Evolutionary conservation across 2,113 vertebrate genomes (phyloP).

Genomic region (Pitta sordida): DNA sequence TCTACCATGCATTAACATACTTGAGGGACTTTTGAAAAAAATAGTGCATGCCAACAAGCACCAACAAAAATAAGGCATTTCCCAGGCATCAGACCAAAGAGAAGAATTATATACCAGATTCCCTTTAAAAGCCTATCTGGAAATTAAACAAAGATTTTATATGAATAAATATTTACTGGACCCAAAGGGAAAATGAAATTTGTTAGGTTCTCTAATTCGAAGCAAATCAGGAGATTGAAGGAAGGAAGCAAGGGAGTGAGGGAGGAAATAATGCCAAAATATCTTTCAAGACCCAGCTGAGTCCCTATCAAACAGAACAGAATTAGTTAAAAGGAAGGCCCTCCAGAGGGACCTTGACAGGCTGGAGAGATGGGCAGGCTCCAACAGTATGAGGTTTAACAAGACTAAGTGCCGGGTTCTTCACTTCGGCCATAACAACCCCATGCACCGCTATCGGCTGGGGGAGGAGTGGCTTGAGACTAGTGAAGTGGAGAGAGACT

Average conservation of each 20-base stretch:
- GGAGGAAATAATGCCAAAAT: background rate
- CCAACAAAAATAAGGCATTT: background rate
- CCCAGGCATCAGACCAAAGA: background rate
- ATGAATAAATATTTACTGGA: background rate
- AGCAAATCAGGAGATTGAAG: background rate
- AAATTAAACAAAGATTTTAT: background rate
- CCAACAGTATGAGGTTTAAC: too few relatives aligned
- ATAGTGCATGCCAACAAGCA: background rate
- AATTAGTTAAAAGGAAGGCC: slow-evolving; percentile 12
- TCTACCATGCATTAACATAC: background rate
- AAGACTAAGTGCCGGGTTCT: too few relatives aligned
- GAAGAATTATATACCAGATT: background rate
- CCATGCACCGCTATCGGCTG: too few relatives aligned
- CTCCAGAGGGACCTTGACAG: too few relatives aligned
- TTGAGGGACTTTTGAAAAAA: background rate
- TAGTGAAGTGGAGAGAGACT: too few relatives aligned
- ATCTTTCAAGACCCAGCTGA: background rate
- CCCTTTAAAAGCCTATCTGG: background rate
- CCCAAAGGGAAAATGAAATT: background rate
- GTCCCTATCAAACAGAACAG: background rate
- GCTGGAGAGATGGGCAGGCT: too few relatives aligned
- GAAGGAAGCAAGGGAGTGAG: background rate
- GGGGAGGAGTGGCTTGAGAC: too few relatives aligned
- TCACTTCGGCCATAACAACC: too few relatives aligned
- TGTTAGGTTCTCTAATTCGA: background rate